These are phyloP conservation scores for Chondrosia reniformis DNA, from an alignment of 37 sponge, comb jelly and placozoan genomes.

Conservation along the genomic window DNA sequence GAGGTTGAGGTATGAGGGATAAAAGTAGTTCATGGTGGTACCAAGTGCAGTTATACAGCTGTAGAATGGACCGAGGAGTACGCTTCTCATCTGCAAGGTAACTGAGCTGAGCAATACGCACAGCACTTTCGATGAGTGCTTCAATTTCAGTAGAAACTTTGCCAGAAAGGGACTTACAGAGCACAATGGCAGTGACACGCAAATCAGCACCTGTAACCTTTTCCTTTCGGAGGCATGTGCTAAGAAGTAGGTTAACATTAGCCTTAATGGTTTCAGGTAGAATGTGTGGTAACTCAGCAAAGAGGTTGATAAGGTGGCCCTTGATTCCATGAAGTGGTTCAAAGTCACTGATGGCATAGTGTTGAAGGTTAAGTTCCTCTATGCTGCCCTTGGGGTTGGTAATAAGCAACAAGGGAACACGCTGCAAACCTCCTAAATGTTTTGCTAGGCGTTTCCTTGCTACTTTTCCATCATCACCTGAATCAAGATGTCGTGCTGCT, in stretches of 20 bases:
- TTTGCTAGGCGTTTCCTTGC: background rate
- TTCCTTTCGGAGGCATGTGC: constrained; percentile 1
- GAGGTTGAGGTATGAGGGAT: constrained; percentile 5
- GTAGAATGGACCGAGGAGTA: constrained; percentile 13
- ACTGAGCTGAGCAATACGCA: constrained; percentile 13
- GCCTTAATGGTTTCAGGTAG: constrained; percentile 17
- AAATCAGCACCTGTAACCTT: constrained; percentile 25
- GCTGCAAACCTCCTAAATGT: constrained; percentile 23
- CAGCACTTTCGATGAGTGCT: background rate
- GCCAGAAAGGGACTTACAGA: constrained; percentile 1
- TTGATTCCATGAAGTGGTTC: constrained; percentile 38
- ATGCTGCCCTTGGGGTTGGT: constrained; percentile 19
- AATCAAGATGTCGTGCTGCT: background rate
- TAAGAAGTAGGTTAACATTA: background rate
- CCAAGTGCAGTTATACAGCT: constrained; percentile 38
- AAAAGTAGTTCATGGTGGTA: constrained; percentile 23
- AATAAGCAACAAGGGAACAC: constrained; percentile 29
- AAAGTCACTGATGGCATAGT: constrained; percentile 32
- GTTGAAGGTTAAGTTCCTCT: constrained; percentile 5
- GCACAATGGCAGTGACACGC: constrained; percentile 12
- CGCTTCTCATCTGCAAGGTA: constrained; percentile 16
- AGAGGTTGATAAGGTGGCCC: constrained; percentile 30
- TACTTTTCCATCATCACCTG: background rate
- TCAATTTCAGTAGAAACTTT: background rate
- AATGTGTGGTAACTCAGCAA: constrained; percentile 20